Conservation (phyloP, 2,797 vertebrate genomes). For the Sylvilagus floridanus region DNA sequence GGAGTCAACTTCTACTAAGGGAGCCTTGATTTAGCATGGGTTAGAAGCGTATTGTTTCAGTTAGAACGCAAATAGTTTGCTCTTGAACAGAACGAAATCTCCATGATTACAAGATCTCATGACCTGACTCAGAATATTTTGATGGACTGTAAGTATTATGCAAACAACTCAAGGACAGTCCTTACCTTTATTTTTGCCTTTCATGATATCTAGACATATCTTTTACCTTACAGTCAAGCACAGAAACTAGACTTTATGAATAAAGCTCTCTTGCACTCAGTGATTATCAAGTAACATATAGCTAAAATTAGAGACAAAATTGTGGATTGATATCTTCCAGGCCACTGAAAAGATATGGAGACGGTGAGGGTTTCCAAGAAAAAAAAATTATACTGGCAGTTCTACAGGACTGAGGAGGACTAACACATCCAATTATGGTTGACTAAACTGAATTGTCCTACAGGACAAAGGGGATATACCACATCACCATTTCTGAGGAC, state of each 20-base stretch:
- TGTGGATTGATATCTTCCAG: neutral
- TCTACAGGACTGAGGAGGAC: neutral
- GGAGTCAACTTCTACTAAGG: neutral
- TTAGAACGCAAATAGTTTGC: neutral
- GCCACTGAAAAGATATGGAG: neutral
- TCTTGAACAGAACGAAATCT: neutral
- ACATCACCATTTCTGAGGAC: neutral
- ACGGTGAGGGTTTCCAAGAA: neutral
- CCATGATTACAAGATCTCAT: neutral
- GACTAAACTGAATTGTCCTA: neutral
- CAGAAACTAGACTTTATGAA: neutral
- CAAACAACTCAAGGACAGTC: neutral
- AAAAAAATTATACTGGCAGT: neutral
- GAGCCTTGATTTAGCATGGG: neutral
- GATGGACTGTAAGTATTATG: neutral
- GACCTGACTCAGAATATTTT: neutral
- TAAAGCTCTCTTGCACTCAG: neutral
- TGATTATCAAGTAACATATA: neutral
- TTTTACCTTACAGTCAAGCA: neutral
- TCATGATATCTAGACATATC: neutral
- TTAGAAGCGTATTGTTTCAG: neutral
- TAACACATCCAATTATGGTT: neutral
- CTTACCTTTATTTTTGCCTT: slow-evolving; percentile 5
- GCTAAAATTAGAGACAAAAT: neutral
- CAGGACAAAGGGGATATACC: neutral